Conservation (phyloP, 2,113 vertebrate species). For the Tautogolabrus adspersus region DNA sequence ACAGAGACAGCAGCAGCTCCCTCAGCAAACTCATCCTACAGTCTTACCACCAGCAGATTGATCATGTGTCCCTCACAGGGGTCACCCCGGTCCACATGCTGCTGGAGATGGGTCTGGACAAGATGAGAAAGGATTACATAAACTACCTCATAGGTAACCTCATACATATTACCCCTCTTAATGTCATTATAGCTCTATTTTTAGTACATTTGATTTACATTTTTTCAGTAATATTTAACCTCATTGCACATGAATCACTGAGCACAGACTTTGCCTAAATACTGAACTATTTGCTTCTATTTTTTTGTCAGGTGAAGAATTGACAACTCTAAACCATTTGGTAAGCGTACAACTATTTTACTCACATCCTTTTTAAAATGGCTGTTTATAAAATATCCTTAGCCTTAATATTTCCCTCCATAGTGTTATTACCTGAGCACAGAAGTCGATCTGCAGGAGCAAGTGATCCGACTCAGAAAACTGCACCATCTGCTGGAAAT, state of each 20-base stretch:
- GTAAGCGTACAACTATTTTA: slow-evolving; percentile 79
- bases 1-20: slow-evolving; percentile 91
- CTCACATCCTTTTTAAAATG: neutral
- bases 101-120: slow-evolving; percentile 95
- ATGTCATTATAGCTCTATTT: neutral
- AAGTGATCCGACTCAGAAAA: slow-evolving; percentile 90
- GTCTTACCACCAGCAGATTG: slow-evolving; percentile 89
- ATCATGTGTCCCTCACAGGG: slow-evolving; percentile 85
- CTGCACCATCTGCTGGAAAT: slow-evolving; percentile 96
- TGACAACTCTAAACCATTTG: slow-evolving; percentile 92
- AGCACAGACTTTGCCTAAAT: neutral
- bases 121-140: slow-evolving; percentile 96
- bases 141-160: slow-evolving; percentile 92
- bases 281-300: neutral
- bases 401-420: slow-evolving; percentile 19
- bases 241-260: neutral
- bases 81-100: slow-evolving; percentile 90
- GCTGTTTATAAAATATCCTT: neutral
- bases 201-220: neutral
- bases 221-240: neutral
- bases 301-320: slow-evolving; percentile 87
- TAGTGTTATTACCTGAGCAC: slow-evolving; percentile 92
- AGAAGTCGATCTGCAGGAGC: slow-evolving; percentile 89
- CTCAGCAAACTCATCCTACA: slow-evolving; percentile 92
- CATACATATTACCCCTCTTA: neutral